Conservation (phyloP, 2,888 invertebrate species). For the Cerastoderma edule region DNA sequence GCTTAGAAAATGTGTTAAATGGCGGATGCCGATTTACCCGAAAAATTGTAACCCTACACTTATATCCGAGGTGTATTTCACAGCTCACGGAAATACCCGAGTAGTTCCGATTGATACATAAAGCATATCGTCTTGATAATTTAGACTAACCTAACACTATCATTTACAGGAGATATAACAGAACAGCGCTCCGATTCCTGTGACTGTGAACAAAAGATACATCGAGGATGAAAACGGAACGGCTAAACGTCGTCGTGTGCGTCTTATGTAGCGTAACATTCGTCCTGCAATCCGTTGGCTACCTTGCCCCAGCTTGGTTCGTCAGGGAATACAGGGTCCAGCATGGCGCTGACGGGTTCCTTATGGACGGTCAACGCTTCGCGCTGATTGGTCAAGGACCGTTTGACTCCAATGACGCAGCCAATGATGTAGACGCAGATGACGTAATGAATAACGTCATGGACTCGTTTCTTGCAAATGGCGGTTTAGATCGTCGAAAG, state of each 20-base stretch:
- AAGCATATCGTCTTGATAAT: too few species aligned
- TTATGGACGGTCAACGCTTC: conserved; percentile 8
- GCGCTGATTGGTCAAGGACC: background rate
- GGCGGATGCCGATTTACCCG: too few species aligned
- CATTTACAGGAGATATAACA: too few species aligned
- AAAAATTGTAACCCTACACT: too few species aligned
- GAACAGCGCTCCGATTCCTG: too few species aligned
- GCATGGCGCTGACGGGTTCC: conserved; percentile 5
- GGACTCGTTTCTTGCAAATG: background rate
- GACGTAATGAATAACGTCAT: background rate
- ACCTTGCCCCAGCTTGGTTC: conserved; percentile 50
- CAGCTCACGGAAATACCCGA: too few species aligned
- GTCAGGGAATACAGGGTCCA: conserved; percentile 13
- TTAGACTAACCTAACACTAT: too few species aligned
- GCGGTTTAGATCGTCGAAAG: too few species aligned
- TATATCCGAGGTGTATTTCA: too few species aligned
- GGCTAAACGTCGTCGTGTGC: conserved; percentile 30
- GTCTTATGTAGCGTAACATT: conserved; percentile 28
- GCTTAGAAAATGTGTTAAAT: too few species aligned
- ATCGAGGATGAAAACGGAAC: conserved; percentile 35
- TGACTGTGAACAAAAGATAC: too few species aligned
- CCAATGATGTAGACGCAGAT: background rate
- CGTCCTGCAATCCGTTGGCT: conserved; percentile 39
- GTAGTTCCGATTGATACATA: too few species aligned
- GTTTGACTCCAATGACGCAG: background rate